Evolutionary conservation across 92 coral and sea anemone genomes (phyloP), one percentile per base, ranked within the genome.

Genomic region (Porites divaricata): DNA sequence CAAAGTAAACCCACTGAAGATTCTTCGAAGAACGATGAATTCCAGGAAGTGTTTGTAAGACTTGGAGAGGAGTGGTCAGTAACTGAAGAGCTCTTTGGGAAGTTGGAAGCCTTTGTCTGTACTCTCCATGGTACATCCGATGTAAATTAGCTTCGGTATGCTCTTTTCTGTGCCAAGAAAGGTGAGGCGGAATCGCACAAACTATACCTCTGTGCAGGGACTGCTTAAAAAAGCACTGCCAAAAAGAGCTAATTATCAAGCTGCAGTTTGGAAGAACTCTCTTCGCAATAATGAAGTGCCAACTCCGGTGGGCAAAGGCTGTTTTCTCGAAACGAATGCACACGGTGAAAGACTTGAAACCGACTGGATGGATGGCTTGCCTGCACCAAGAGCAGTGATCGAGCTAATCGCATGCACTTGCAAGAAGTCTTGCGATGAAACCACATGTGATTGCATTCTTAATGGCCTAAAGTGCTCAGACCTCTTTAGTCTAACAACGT

Each of bases 71-170:
- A 74, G 35, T 83, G 80, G 80, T 73, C 72, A 8, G 12, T 73
- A 25, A 48, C 80, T 20, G 80, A 61, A 62, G 87, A 63, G 28
- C 79, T 78, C 49, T 58, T 53, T 56, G n/a, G 26, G 41, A 35
- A 85, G 84, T 24, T 85, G 23, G 89, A 84, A 52, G 35, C 68
- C 52, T 85, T 85, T 85, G 84, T 85, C 57, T 85, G 84, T 69
- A 78, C 75, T 56, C 21, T 85, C 35, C 77, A 77, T 53, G 70
- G 84, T 25, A 82, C 13, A 7, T 53, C 15, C 24, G 86, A 81
- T 61, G 86, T 81, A 45, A 81, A 82, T 72, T 61, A 35, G 45
- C 45, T 35, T 35, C 4, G 45, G 0, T 35, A 35, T 35, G 7
- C 45, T 35, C 45, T 35, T 35, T 35, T 4, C 45, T 35, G 45